Percentiles rank a stretch among this genome's conserved stretches.
Conservation (phyloP, 2,888 invertebrate genomes). For the Chorisops tibialis region DNA sequence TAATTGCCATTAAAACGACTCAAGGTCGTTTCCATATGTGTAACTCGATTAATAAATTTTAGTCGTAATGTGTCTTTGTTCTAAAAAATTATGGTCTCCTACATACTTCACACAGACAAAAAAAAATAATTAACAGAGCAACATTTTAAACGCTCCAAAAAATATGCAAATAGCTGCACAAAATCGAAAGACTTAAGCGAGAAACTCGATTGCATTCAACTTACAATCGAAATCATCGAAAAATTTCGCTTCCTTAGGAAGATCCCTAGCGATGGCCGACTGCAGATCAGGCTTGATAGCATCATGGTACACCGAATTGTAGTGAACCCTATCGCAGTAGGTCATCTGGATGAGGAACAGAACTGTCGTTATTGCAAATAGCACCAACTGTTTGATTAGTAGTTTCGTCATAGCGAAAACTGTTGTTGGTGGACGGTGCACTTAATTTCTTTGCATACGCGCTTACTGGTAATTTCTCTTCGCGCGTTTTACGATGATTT, state of each 20-base stretch:
- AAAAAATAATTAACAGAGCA: neutral
- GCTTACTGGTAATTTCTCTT: constrained; percentile 12
- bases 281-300: constrained; percentile 44
- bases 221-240: constrained; percentile 70
- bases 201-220: constrained; percentile 46
- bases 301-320: constrained; percentile 47
- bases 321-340: constrained; percentile 32
- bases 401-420: neutral
- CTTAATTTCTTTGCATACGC: neutral
- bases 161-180: neutral
- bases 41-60: too few relatives aligned
- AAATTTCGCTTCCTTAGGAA: constrained; percentile 58
- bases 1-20: too few relatives aligned
- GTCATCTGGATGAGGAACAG: constrained; percentile 14
- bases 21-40: too few relatives aligned
- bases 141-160: neutral
- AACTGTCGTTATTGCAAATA: neutral
- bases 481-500: neutral
- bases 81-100: too few relatives aligned
- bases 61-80: too few relatives aligned
- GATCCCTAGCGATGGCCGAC: constrained; percentile 46
- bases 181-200: constrained; percentile 21
- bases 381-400: neutral
- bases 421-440: neutral
- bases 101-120: neutral